A percentile compares a stretch with the other conserved stretches of the same genome.
phyloP scores from a whole-genome alignment of 1,140 invertebrate species.

The Pentalonia nigronervosa region DNA sequence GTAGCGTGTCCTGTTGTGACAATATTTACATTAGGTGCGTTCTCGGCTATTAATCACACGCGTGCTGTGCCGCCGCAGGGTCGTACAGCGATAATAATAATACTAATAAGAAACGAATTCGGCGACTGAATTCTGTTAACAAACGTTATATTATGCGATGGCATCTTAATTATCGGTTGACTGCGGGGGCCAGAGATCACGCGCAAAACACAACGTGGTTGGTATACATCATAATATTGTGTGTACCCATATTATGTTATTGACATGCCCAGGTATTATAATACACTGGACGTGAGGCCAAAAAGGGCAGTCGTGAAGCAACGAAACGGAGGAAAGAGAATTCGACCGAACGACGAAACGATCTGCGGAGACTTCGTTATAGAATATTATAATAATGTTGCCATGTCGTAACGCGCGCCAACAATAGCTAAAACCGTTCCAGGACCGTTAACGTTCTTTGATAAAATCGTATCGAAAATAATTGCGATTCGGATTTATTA shows the following conservation, averaged over 20 bases:
- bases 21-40: conserved; percentile 28
- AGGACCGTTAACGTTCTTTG: not conserved
- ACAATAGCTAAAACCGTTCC: not conserved
- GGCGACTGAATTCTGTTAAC: not conserved
- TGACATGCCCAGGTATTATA: not conserved
- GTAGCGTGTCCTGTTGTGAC: conserved; percentile 36
- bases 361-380: not conserved
- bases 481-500: not conserved
- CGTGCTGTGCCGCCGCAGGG: not conserved
- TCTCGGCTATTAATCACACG: not conserved
- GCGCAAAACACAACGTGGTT: not conserved
- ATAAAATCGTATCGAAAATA: not conserved
- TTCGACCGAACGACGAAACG: not conserved
- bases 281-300: conserved; percentile 20
- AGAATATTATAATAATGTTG: too few relatives aligned
- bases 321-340: not conserved
- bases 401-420: not conserved
- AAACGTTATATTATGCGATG: not conserved
- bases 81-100: not conserved
- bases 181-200: not conserved
- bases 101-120: not conserved
- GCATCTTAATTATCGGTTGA: conserved; percentile 29
- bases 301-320: conserved; percentile 2
- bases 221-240: not conserved
- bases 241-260: not conserved